These are phyloP conservation scores for Drosophila parthenogenetica DNA, from an alignment of 2,888 invertebrate species.

Conservation along the genomic window DNA sequence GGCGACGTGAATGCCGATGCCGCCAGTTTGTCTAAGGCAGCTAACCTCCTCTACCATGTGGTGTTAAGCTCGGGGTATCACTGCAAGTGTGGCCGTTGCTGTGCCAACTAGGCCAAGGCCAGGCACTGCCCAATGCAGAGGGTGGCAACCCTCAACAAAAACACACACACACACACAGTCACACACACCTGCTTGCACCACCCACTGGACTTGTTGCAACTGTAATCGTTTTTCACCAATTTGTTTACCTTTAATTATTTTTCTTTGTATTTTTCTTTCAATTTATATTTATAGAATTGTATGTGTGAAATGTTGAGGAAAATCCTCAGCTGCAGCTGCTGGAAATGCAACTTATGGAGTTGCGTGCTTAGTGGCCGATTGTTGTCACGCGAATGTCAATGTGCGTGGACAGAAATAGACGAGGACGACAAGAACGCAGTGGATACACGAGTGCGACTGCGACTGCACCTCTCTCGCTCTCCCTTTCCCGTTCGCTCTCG, in stretches of 20 bases:
- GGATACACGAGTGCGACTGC: neutral
- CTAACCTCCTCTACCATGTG: slow-evolving; percentile 74
- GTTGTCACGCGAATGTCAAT: slow-evolving; percentile 60
- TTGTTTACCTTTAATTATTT: neutral
- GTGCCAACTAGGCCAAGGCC: slow-evolving; percentile 66
- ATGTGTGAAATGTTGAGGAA: neutral
- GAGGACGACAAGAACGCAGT: neutral
- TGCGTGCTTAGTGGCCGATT: slow-evolving; percentile 61
- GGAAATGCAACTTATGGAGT: neutral
- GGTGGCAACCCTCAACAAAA: slow-evolving; percentile 1
- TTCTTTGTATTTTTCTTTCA: neutral
- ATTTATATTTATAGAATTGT: neutral
- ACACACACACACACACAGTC: neutral
- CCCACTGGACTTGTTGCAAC: slow-evolving; percentile 35
- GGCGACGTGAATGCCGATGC: slow-evolving; percentile 44
- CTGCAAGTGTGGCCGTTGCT: slow-evolving; percentile 38
- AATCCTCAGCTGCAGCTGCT: slow-evolving; percentile 16
- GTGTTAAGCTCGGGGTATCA: neutral
- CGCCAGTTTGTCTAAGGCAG: slow-evolving; percentile 74
- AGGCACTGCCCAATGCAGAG: slow-evolving; percentile 2
- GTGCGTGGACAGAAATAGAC: slow-evolving; percentile 47
- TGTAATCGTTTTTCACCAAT: neutral
- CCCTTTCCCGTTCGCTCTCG: neutral
- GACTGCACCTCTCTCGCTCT: slow-evolving; percentile 13
- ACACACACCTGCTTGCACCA: slow-evolving; percentile 1